phyloP scores from a whole-genome alignment of 2,888 invertebrate species.

The Tipula lateralis region DNA sequence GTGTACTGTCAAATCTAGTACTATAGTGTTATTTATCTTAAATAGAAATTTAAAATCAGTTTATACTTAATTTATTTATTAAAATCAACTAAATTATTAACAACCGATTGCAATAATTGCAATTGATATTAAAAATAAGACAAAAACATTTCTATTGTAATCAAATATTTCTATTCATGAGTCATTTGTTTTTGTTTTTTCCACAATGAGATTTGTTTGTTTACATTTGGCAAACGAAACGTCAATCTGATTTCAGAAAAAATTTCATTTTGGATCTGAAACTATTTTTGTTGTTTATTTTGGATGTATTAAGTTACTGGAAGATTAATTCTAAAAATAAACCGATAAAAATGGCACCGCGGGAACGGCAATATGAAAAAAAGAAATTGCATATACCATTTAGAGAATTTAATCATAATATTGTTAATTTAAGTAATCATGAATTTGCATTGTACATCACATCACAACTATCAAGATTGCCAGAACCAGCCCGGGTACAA shows the following conservation, averaged over 20 bases:
- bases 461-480: background rate
- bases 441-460: constrained; percentile 9
- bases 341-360: background rate
- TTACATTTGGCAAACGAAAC: background rate
- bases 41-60: background rate
- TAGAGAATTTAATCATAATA: background rate
- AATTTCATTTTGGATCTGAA: background rate
- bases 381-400: background rate
- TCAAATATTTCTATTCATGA: background rate
- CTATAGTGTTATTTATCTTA: background rate
- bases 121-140: background rate
- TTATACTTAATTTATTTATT: background rate
- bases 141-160: background rate
- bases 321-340: background rate
- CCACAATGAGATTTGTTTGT: background rate
- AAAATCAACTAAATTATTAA: background rate
- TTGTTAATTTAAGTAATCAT: constrained; percentile 13
- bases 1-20: background rate
- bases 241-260: background rate
- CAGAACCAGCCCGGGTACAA: background rate
- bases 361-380: background rate
- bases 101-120: background rate
- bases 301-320: background rate
- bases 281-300: background rate
- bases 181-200: background rate